Evolutionary conservation across 2,888 invertebrate species (phyloP).

Genomic region (Clistopyga incitator): DNA sequence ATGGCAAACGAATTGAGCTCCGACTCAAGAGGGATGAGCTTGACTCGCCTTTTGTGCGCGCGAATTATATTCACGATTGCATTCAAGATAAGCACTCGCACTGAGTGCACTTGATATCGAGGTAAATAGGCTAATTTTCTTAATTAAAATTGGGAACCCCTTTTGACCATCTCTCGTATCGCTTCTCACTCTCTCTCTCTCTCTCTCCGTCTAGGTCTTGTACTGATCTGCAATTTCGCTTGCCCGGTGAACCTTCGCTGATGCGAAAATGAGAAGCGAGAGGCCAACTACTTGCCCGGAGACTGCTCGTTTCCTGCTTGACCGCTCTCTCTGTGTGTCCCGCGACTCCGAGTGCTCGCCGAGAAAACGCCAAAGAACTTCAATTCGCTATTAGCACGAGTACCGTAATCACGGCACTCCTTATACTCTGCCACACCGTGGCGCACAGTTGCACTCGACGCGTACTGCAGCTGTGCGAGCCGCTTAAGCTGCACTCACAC

Average conservation of each 20-base stretch:
- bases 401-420: constrained; percentile 59
- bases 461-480: constrained; percentile 7
- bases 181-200: constrained; percentile 32
- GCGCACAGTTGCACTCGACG: constrained; percentile 17
- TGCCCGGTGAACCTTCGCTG: constrained; percentile 49
- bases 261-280: constrained; percentile 60
- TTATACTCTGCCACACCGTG: constrained; percentile 23
- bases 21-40: constrained; percentile 65
- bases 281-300: constrained; percentile 51
- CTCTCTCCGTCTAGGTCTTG: constrained; percentile 33
- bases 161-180: background rate
- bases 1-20: constrained; percentile 33
- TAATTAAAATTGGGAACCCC: constrained; percentile 75
- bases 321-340: constrained; percentile 40
- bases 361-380: constrained; percentile 51
- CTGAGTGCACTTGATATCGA: constrained; percentile 68
- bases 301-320: constrained; percentile 71
- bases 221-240: constrained; percentile 33
- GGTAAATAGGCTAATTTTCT: constrained; percentile 78
- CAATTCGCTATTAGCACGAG: constrained; percentile 58
- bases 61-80: constrained; percentile 42
- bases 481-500: constrained; percentile 16
- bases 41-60: constrained; percentile 43
- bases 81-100: constrained; percentile 65
- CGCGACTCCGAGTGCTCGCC: constrained; percentile 10